Conservation (phyloP, 37 sponge, comb jelly and placozoan species). For the Aplysina aerophoba region DNA sequence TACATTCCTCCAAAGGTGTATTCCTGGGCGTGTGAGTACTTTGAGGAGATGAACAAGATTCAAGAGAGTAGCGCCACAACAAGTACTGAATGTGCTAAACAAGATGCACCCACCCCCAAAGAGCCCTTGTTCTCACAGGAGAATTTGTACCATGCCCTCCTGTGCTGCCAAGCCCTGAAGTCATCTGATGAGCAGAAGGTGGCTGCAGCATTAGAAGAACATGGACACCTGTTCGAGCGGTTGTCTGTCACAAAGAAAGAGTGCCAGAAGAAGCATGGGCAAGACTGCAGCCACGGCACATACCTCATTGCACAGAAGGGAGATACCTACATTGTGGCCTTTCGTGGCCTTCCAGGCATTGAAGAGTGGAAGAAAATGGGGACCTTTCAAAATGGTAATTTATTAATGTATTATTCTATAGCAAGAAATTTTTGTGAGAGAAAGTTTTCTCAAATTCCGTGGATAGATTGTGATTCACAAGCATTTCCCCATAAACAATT, state of each 20-base stretch:
- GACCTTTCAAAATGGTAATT: background rate
- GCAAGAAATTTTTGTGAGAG: too few relatives aligned
- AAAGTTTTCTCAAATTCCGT: too few relatives aligned
- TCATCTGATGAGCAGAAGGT: background rate
- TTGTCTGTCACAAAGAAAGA: slow-evolving; percentile 45
- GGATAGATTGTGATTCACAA: too few relatives aligned
- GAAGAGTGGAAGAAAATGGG: slow-evolving; percentile 37
- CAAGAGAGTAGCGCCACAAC: too few relatives aligned
- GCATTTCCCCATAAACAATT: too few relatives aligned
- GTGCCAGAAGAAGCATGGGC: background rate
- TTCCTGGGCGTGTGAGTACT: background rate
- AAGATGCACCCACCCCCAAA: background rate
- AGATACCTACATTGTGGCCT: slow-evolving; percentile 43
- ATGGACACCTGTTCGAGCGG: slow-evolving; percentile 36
- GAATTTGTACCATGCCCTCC: slow-evolving; percentile 48
- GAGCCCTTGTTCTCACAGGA: slow-evolving; percentile 58
- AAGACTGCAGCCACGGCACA: slow-evolving; percentile 10
- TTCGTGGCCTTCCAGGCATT: slow-evolving; percentile 43
- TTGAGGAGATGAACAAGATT: background rate
- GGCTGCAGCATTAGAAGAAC: background rate
- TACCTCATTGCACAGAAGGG: slow-evolving; percentile 58
- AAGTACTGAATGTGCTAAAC: background rate
- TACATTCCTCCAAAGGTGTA: slow-evolving; percentile 23
- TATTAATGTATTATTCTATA: too few relatives aligned
- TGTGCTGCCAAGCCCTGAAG: slow-evolving; percentile 48